Conservation (phyloP, 2,113 vertebrate genomes). For the pig (Sus scrofa) region DNA sequence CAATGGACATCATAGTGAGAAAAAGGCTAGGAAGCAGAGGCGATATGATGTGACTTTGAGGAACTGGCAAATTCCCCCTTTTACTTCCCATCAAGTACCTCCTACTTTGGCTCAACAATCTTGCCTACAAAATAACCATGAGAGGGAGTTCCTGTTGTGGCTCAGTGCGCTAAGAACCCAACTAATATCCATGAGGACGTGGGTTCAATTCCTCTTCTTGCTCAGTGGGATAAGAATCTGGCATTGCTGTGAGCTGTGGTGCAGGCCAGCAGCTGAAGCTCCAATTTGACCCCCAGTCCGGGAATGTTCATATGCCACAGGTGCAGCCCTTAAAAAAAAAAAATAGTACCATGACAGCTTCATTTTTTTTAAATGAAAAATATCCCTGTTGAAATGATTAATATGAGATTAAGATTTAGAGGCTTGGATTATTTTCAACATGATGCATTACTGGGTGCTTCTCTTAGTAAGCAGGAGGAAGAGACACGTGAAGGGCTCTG, state of each 20-base stretch:
- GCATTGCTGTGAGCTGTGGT: no score
- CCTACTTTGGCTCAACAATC: not conserved
- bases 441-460: not conserved
- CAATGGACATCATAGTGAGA: not conserved
- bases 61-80: not conserved
- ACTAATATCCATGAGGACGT: no score
- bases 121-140: not conserved
- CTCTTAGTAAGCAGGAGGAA: not conserved
- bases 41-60: not conserved
- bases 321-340: no score
- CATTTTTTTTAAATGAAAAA: not conserved
- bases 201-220: no score
- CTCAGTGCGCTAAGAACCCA: no score
- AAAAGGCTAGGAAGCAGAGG: not conserved
- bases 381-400: not conserved
- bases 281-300: no score
- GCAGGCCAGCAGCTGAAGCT: no score
- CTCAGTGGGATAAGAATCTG: no score
- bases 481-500: not conserved
- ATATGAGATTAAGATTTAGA: not conserved
- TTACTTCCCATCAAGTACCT: no score
- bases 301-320: no score
- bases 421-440: not conserved
- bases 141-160: no score
- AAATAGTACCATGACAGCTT: not conserved